Evolutionary conservation across 2,113 vertebrate genomes (phyloP).

Genomic region (Uria lomvia): DNA sequence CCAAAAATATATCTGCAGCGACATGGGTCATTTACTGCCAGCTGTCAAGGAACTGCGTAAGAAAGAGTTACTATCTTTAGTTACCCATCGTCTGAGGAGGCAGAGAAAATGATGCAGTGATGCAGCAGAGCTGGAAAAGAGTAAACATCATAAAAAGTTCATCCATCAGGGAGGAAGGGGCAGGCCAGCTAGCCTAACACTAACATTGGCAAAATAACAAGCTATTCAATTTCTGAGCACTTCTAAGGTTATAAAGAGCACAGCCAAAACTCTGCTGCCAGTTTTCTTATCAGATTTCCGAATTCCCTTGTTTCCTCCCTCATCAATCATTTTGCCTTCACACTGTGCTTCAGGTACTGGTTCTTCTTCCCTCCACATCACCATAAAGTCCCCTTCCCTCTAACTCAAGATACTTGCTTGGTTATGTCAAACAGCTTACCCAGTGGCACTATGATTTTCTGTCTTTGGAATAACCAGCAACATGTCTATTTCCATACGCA

Average conservation of each 20-base stretch:
- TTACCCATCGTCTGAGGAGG: not conserved
- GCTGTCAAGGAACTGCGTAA: not conserved
- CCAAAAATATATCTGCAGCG: constrained; percentile 12
- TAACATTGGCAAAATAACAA: not conserved
- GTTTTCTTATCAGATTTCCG: not conserved
- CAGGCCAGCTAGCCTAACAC: not conserved
- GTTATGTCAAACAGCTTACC: not conserved
- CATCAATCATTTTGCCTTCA: not conserved
- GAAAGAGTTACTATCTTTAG: constrained; percentile 25
- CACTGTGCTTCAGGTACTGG: not conserved
- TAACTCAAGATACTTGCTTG: not conserved
- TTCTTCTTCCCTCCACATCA: not conserved
- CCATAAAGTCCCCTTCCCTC: not conserved
- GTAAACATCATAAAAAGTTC: not conserved
- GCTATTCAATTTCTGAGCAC: not conserved
- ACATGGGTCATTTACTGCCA: not conserved
- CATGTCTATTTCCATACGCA: not conserved
- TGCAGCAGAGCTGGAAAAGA: not conserved
- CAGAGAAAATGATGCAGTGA: constrained; percentile 14
- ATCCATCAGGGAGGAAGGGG: not conserved
- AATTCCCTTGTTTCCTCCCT: not conserved
- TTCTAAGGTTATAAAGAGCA: not conserved
- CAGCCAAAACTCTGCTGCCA: not conserved
- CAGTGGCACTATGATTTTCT: not conserved
- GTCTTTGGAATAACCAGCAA: not conserved